phyloP scores from a whole-genome alignment of 2,113 vertebrate genomes.

The Xiphophorus hellerii region DNA sequence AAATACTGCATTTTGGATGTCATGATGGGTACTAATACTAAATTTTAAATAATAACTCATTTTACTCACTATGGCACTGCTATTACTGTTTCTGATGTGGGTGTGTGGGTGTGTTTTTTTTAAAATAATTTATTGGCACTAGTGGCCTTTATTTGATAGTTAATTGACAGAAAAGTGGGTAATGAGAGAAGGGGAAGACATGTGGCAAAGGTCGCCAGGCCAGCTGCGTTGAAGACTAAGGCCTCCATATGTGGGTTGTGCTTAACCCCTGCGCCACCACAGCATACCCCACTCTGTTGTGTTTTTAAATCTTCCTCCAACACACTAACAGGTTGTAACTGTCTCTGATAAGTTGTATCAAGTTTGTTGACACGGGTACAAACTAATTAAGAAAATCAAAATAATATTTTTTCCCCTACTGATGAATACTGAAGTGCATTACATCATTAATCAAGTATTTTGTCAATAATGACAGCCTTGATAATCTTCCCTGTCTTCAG shows the following conservation, averaged over 20 bases:
- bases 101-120: too few species aligned
- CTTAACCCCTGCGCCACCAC: too few species aligned
- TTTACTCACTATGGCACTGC: neutral
- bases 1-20: neutral
- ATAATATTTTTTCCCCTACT: neutral
- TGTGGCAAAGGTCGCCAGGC: too few species aligned
- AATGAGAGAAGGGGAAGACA: too few species aligned
- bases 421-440: slow-evolving; percentile 10
- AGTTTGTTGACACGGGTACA: neutral
- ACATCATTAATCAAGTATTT: slow-evolving; percentile 24
- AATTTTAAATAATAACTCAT: neutral
- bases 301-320: neutral
- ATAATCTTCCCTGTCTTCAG: slow-evolving; percentile 14
- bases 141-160: too few species aligned
- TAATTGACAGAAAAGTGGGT: too few species aligned
- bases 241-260: too few species aligned
- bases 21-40: neutral
- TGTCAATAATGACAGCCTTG: slow-evolving; percentile 20
- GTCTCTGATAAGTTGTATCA: neutral
- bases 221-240: too few species aligned
- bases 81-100: neutral
- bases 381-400: slow-evolving; percentile 4
- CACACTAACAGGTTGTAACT: neutral
- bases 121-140: too few species aligned
- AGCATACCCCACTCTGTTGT: neutral